A percentile compares a stretch with the other conserved stretches of the same genome.
Evolutionary conservation across 64 coral and sea anemone genomes (phyloP).

Genomic region (Hydrozoanthus tunicans): DNA sequence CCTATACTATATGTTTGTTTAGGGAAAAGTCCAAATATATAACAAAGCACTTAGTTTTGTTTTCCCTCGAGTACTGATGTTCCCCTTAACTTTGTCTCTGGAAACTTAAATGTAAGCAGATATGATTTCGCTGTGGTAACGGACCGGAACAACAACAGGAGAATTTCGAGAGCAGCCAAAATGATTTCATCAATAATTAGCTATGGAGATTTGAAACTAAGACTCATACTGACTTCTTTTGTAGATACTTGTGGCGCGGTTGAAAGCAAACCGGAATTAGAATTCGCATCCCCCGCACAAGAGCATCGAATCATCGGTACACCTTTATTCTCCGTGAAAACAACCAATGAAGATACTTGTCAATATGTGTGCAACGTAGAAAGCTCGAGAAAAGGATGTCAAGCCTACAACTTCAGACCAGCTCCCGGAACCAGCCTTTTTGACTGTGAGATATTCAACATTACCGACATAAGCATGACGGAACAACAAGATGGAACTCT

Average conservation of each 20-base stretch:
- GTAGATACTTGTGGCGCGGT: neutral
- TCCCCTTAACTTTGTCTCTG: no score
- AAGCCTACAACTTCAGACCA: neutral
- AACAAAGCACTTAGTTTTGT: no score
- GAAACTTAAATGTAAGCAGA: no score
- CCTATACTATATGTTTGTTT: no score
- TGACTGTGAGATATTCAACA: neutral
- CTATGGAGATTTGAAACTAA: no score
- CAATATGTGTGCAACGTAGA: conserved; percentile 6
- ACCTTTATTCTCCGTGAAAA: neutral
- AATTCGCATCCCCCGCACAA: neutral
- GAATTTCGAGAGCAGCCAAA: no score
- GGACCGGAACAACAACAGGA: no score
- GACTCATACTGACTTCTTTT: no score
- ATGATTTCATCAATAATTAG: no score
- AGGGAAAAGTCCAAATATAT: no score
- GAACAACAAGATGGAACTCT: neutral
- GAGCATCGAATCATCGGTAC: neutral
- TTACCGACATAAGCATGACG: neutral
- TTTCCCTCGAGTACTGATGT: no score
- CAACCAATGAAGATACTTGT: neutral
- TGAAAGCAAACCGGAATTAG: neutral
- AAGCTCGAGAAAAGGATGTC: neutral
- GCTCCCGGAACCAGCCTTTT: neutral
- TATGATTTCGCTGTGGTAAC: no score